These are phyloP conservation scores for Lithophane ornitopus DNA, from an alignment of 2,888 invertebrate genomes.

Conservation along the genomic window DNA sequence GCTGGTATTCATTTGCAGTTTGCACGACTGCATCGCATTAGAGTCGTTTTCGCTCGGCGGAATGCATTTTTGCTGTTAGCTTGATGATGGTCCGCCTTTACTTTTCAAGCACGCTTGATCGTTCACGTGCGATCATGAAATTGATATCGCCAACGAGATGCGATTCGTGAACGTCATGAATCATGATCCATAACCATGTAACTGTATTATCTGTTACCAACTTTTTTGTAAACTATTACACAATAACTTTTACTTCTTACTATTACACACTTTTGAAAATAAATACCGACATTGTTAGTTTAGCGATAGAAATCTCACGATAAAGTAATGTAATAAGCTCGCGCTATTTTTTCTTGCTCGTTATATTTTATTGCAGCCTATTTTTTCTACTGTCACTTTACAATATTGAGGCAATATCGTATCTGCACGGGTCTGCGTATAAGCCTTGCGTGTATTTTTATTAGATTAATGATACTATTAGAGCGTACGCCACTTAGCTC, in stretches of 20 bases:
- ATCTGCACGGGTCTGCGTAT: constrained; percentile 2
- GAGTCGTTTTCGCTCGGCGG: constrained; percentile 47
- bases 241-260: constrained; percentile 68
- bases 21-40: constrained; percentile 58
- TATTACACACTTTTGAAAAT: constrained; percentile 72
- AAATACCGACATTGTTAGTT: constrained; percentile 72
- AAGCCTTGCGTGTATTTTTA: constrained; percentile 25
- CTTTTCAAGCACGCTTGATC: constrained; percentile 39
- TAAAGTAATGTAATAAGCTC: constrained; percentile 68
- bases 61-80: constrained; percentile 53
- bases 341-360: constrained; percentile 44
- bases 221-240: constrained; percentile 64
- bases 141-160: constrained; percentile 55
- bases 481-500: constrained; percentile 41
- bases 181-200: constrained; percentile 59
- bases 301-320: constrained; percentile 73
- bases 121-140: constrained; percentile 59
- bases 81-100: constrained; percentile 44
- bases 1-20: constrained; percentile 56
- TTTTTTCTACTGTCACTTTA: constrained; percentile 44
- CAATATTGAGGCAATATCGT: constrained; percentile 35
- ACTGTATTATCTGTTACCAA: constrained; percentile 59
- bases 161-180: constrained; percentile 53
- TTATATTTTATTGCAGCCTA: constrained; percentile 45
- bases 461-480: constrained; percentile 51